phyloP scores from a whole-genome alignment of 2,888 invertebrate species.

The Monopis laevigella region DNA sequence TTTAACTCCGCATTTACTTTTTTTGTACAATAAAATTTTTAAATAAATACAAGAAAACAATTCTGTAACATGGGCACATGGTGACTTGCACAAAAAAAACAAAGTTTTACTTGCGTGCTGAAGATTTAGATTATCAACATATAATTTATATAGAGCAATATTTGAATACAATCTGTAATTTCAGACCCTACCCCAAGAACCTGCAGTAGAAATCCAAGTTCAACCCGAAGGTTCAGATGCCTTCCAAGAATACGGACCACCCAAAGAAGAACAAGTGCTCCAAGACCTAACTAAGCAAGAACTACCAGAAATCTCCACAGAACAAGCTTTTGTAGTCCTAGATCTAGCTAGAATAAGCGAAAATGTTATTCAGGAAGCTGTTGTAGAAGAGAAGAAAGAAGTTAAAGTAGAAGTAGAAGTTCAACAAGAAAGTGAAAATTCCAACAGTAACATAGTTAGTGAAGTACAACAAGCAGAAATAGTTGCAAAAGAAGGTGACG shows the following conservation, averaged over 20 bases:
- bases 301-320: constrained; percentile 39
- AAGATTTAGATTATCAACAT: too few relatives aligned
- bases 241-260: constrained; percentile 58
- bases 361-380: not conserved
- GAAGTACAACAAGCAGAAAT: constrained; percentile 19
- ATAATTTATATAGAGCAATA: too few relatives aligned
- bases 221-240: constrained; percentile 56
- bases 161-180: too few relatives aligned
- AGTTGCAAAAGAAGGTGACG: constrained; percentile 16
- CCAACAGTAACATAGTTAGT: constrained; percentile 10
- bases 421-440: constrained; percentile 17
- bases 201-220: constrained; percentile 5
- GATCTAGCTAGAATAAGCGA: constrained; percentile 14
- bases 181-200: not conserved
- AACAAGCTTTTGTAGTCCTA: constrained; percentile 33
- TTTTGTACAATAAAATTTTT: too few relatives aligned
- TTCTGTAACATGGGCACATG: too few relatives aligned
- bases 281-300: constrained; percentile 35
- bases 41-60: too few relatives aligned
- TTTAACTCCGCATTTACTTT: too few relatives aligned
- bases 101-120: too few relatives aligned
- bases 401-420: constrained; percentile 17
- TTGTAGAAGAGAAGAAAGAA: constrained; percentile 17
- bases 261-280: constrained; percentile 35
- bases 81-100: too few relatives aligned